These are phyloP conservation scores for Drosophila micromelanica DNA, from an alignment of 1,140 invertebrate species.

Conservation along the genomic window DNA sequence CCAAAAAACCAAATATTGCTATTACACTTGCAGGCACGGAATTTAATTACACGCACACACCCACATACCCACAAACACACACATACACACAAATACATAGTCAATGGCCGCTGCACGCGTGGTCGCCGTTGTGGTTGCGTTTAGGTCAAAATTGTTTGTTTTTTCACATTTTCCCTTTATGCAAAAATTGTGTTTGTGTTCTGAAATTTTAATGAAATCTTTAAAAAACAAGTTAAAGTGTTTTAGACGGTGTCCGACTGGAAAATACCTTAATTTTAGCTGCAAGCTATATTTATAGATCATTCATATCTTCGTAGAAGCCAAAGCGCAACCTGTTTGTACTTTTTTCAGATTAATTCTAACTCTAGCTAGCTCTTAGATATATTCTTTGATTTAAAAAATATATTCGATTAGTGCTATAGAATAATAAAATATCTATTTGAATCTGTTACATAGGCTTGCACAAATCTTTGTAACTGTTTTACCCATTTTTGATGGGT, in stretches of 20 bases:
- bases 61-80: conserved; percentile 32
- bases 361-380: no score
- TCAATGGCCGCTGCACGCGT: conserved; percentile 28
- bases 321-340: no score
- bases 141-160: conserved; percentile 20
- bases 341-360: no score
- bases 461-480: no score
- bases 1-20: conserved; percentile 73
- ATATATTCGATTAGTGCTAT: no score
- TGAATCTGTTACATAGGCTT: no score
- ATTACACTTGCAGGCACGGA: conserved; percentile 72
- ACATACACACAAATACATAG: conserved; percentile 9
- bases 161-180: conserved; percentile 10
- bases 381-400: no score
- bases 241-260: no score
- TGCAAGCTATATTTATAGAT: not conserved
- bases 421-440: no score
- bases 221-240: not conserved
- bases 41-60: conserved; percentile 72
- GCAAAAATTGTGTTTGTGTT: conserved; percentile 2
- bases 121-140: conserved; percentile 27
- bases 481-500: no score
- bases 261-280: no score
- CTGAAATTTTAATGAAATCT: conserved; percentile 27
- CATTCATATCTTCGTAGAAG: no score